phyloP scores from a whole-genome alignment of 2,888 invertebrate species.

The Netelia melanura region DNA sequence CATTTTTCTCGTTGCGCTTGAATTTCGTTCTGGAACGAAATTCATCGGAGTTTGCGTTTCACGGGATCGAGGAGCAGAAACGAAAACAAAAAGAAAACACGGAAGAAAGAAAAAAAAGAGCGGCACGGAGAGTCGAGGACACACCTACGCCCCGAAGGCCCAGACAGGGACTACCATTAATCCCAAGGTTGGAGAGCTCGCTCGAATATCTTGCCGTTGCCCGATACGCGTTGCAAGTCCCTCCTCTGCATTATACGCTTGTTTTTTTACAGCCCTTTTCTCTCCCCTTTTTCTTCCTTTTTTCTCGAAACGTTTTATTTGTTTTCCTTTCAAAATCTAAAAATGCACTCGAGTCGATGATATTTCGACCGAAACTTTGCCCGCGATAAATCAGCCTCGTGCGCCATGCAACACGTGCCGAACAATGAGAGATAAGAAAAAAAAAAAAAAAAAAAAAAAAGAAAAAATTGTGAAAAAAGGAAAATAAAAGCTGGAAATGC shows the following conservation, averaged over 20 bases:
- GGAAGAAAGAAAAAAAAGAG: slow-evolving; percentile 42
- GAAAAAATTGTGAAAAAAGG: background rate
- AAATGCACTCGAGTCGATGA: background rate
- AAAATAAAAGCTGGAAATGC: slow-evolving; percentile 5
- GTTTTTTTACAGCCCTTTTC: slow-evolving; percentile 35
- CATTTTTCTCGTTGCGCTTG: background rate
- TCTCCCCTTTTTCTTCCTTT: background rate
- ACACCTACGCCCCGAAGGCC: slow-evolving; percentile 77
- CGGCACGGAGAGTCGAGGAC: slow-evolving; percentile 70
- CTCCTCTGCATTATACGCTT: too few relatives aligned
- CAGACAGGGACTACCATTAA: slow-evolving; percentile 77
- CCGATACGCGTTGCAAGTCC: slow-evolving; percentile 31
- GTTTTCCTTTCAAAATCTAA: background rate
- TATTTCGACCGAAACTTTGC: slow-evolving; percentile 1
- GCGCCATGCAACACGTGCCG: background rate
- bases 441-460: background rate
- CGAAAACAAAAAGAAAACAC: slow-evolving; percentile 22
- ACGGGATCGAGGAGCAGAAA: slow-evolving; percentile 17
- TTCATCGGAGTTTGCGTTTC: slow-evolving; percentile 9
- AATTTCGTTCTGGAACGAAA: slow-evolving; percentile 18
- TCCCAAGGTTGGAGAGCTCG: slow-evolving; percentile 72
- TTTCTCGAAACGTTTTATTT: slow-evolving; percentile 1
- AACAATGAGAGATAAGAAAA: background rate
- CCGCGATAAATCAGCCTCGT: slow-evolving; percentile 16
- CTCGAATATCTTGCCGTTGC: slow-evolving; percentile 58